Base-by-base conservation (phyloP, 2,888 invertebrate genomes). In the Oligia latruncula region DNA sequence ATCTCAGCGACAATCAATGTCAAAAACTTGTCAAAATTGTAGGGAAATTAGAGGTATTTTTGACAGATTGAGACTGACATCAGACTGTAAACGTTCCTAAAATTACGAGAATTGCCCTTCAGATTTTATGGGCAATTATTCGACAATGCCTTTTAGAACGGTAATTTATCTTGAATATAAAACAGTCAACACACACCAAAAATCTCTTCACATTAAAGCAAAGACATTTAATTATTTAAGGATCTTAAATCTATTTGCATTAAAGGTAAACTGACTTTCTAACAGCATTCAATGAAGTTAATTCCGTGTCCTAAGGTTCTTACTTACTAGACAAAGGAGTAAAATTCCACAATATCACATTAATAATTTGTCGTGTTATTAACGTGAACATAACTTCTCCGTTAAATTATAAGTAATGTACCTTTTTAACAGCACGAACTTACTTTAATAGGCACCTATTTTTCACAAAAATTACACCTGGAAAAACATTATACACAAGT, bases 381-480 rank as follows among this genome's bases (percentile, higher is more conserved):
- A 80, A 83, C 74, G 71, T 46, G 77, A 79, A 78, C 71, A 73
- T 74, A 87, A 88, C 73, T 88, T 87, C 62, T 49, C 81, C 72
- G 74, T 81, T 84, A 88, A 88, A 88, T 89, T 85, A 78, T 78
- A 81, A 88, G 78, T 87, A 82, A 90, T 82, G 82, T 77, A 72
- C 78, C 76, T 80, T 85, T 85, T 84, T 83, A 87, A 85, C 83
- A 84, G 82, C 79, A 65, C 60, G 60, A 88, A 82, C 80, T 88
- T 84, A 74, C 75, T 82, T 88, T 83, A 88, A 83, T 86, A 86
- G 83, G 73, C 83, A 77, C 80, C 78, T 88, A 87, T 88, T 85
- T 86, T 89, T 89, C 88, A 88, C 85, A 85, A 87, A 88, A 88
- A 90, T 88, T 86, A 80, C 86, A 88, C 88, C 90, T 90, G 82